phyloP scores from a whole-genome alignment of 2,888 invertebrate species.

The Pollenia angustigena region DNA sequence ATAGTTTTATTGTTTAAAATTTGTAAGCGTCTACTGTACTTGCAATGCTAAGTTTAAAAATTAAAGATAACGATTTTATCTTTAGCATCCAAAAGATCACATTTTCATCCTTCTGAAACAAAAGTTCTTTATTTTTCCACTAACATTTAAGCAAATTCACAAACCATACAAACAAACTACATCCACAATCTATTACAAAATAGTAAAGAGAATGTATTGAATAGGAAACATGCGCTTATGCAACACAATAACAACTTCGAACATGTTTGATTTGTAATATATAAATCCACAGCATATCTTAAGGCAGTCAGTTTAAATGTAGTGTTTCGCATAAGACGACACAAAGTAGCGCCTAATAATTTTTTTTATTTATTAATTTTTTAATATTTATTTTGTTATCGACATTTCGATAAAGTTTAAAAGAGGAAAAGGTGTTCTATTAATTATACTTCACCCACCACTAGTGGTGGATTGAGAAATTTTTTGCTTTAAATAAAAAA shows the following conservation, averaged over 20 bases:
- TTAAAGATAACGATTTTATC: neutral
- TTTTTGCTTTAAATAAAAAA: no score
- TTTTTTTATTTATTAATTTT: no score
- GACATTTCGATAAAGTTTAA: no score
- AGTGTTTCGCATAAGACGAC: neutral
- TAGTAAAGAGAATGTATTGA: neutral
- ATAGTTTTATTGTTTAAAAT: no score
- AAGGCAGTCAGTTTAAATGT: conserved; percentile 42
- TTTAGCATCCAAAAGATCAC: no score
- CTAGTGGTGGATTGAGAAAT: no score
- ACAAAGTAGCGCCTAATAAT: neutral
- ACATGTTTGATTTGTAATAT: conserved; percentile 14
- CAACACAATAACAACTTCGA: neutral
- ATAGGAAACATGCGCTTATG: conserved; percentile 11
- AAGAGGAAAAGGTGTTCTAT: no score
- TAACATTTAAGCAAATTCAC: conserved; percentile 8
- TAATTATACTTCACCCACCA: no score
- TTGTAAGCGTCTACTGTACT: no score
- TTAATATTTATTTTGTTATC: no score
- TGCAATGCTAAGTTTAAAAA: no score
- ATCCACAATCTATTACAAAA: conserved; percentile 67
- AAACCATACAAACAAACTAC: conserved; percentile 23
- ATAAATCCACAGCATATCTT: conserved; percentile 32
- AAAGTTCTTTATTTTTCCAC: neutral
- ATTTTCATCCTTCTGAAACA: no score